A percentile compares a stretch with the other conserved stretches of the same genome.
These are phyloP conservation scores for Calameuta filiformis DNA, from an alignment of 2,888 invertebrate genomes.

Conservation along the genomic window DNA sequence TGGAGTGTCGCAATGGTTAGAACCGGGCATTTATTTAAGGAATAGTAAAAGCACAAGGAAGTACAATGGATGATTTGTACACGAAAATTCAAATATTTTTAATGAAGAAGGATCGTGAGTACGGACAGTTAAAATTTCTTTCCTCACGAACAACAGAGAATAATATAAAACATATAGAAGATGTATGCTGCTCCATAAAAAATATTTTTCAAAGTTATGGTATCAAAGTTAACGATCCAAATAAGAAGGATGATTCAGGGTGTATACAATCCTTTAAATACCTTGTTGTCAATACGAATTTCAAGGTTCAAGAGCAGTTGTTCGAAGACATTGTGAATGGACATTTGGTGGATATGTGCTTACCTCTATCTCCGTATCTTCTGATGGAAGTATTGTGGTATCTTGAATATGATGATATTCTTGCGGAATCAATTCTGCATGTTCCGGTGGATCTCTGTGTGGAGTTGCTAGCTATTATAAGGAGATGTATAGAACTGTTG, in stretches of 20 bases:
- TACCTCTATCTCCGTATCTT: conserved; percentile 54
- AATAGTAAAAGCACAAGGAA: not conserved
- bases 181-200: conserved; percentile 32
- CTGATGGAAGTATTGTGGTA: conserved; percentile 52
- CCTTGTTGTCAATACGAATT: conserved; percentile 54
- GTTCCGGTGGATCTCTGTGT: conserved; percentile 53
- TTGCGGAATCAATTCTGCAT: conserved; percentile 48
- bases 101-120: conserved; percentile 37
- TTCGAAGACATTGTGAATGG: conserved; percentile 48
- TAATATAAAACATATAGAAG: conserved; percentile 34
- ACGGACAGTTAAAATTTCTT: conserved; percentile 38
- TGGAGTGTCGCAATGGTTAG: not conserved
- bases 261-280: conserved; percentile 45
- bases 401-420: conserved; percentile 48
- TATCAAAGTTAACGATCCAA: conserved; percentile 15
- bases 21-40: not conserved
- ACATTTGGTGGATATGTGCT: conserved; percentile 54
- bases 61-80: conserved; percentile 35
- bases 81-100: conserved; percentile 35
- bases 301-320: conserved; percentile 47
- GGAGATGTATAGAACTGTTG: conserved; percentile 42
- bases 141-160: conserved; percentile 43
- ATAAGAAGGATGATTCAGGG: conserved; percentile 16
- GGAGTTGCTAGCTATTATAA: conserved; percentile 46
- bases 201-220: conserved; percentile 24